Evolutionary conservation across 2,888 invertebrate genomes (phyloP).

Genomic region (Lymantria dispar): DNA sequence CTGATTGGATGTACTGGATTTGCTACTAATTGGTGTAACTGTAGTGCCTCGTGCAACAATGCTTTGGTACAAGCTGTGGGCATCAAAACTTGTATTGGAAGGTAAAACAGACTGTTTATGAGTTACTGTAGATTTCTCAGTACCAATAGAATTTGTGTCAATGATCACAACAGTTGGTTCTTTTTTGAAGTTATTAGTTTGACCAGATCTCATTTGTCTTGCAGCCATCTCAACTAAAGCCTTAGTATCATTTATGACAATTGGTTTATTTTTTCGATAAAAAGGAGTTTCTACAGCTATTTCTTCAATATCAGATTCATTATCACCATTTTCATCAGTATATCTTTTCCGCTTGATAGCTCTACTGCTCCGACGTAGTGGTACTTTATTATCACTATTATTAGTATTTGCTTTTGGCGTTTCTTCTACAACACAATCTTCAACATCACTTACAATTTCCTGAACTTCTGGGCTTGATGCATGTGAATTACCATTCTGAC

Average conservation of each 20-base stretch:
- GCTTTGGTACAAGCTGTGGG: conserved; percentile 85
- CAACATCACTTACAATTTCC: conserved; percentile 73
- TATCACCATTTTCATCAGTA: conserved; percentile 79
- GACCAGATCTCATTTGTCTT: conserved; percentile 60
- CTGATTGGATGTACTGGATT: conserved; percentile 29
- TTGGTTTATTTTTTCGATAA: conserved; percentile 56
- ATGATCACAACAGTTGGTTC: conserved; percentile 90
- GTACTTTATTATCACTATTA: conserved; percentile 36
- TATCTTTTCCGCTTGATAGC: conserved; percentile 80
- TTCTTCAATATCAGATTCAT: conserved; percentile 86
- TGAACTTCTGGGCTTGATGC: conserved; percentile 59
- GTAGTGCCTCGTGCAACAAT: conserved; percentile 68
- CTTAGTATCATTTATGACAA: conserved; percentile 88
- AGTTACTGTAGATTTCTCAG: conserved; percentile 81
- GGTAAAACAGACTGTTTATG: conserved; percentile 46
- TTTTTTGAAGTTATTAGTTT: conserved; percentile 75
- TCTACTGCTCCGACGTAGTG: conserved; percentile 60
- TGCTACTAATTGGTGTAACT: conserved; percentile 59
- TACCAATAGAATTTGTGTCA: conserved; percentile 86
- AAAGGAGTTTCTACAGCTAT: conserved; percentile 83
- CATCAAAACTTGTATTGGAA: conserved; percentile 55
- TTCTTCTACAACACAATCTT: conserved; percentile 62
- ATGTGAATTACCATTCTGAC: conserved; percentile 46
- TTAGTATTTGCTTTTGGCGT: conserved; percentile 38
- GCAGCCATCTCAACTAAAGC: conserved; percentile 86